Evolutionary conservation across 2,888 invertebrate species (phyloP), one percentile per base, ranked within the genome.

Genomic region (Crioceris asparagi): DNA sequence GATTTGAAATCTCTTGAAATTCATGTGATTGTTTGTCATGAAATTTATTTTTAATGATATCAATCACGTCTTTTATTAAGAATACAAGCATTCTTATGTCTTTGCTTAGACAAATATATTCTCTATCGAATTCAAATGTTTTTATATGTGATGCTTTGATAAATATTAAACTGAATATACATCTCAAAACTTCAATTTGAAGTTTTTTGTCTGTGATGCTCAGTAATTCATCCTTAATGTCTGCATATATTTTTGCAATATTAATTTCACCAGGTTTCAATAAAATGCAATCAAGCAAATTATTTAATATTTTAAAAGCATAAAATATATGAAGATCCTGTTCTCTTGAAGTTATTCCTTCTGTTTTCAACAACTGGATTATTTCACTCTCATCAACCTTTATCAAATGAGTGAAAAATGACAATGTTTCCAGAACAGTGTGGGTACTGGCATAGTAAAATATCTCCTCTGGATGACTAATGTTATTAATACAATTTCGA

Each of bases 141-240:
- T 21, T 17, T n/a, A 50, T 14, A 14, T 46, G 39, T 18, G 10
- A 31, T 7, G 32, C 29, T 40, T 47, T 49, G 3, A 40, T 30
- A 25, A 84, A 66, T 48, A 83, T 69, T 1, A 47, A 34, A 5
- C 77, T 70, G 58, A 83, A 84, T 45, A 84, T 71, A 58, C 82
- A 76, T 59, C 83, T 80, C 37, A 84, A 68, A 1, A 80, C 67
- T 64, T 82, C 78, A 33, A 75, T 58, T 50, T 72, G 71, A 16
- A 48, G 36, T 5, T 21, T 8, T 7, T 41, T 35, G 30, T 50
- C 41, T 25, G 44, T 19, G 7, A 54, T 38, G 23, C 38, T 32
- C 11, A 55, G 23, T 25, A 53, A 34, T 35, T 44, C 38, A 15
- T 16, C 31, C 40, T 47, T 48, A 11, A 45, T 40, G 32, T 43